phyloP scores from a whole-genome alignment of 2,888 invertebrate species.

The Eupithecia insigniata region DNA sequence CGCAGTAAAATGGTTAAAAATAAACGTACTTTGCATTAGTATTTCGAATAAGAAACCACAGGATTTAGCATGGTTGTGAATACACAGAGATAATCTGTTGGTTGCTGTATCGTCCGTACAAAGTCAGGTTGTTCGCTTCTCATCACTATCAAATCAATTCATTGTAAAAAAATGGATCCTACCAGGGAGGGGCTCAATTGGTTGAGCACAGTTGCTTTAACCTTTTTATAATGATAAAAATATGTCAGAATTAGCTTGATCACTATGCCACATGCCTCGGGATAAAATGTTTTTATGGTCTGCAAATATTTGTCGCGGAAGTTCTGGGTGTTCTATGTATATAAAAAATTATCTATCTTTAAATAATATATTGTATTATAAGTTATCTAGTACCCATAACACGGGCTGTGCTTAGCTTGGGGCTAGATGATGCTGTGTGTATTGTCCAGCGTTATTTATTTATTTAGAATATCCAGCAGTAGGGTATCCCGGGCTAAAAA shows the following conservation, averaged over 20 bases:
- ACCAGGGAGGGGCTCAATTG: neutral
- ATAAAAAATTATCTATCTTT: too few species aligned
- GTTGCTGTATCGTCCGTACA: neutral
- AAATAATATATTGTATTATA: too few species aligned
- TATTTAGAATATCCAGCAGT: too few species aligned
- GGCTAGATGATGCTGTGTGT: too few species aligned
- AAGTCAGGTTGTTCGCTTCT: neutral
- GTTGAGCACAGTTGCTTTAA: neutral
- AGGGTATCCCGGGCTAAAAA: too few species aligned
- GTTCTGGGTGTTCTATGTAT: too few species aligned
- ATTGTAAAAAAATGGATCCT: neutral
- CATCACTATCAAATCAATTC: neutral
- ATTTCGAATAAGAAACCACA: constrained; percentile 26
- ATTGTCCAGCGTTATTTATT: too few species aligned
- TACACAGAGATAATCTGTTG: constrained; percentile 23
- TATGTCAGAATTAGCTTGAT: neutral
- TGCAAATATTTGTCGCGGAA: too few species aligned
- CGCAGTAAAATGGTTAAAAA: constrained; percentile 9
- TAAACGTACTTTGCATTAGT: constrained; percentile 23
- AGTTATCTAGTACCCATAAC: too few species aligned
- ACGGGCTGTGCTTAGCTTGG: too few species aligned
- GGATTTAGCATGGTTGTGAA: constrained; percentile 28
- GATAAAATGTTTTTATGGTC: too few species aligned
- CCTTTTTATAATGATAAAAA: neutral
- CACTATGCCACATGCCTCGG: neutral